Base-by-base conservation (phyloP, 2,888 invertebrate genomes). In the Drepana falcataria region DNA sequence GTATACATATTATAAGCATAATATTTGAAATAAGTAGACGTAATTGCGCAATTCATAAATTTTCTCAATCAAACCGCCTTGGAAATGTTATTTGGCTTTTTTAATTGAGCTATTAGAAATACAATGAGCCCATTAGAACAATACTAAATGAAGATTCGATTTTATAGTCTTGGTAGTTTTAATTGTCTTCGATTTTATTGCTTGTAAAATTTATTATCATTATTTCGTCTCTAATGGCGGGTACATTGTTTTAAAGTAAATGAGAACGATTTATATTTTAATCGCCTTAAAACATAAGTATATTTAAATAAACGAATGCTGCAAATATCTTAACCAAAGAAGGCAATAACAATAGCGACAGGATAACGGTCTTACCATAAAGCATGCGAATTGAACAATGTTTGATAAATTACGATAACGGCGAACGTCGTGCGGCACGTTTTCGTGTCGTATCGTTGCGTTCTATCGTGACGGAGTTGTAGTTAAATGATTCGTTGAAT, bases 21-120 rank as follows among this genome's bases (percentile, higher is more conserved):
- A 21, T 21, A 21, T 21, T 21, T 21, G 21, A 21, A 21, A 21
- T 21, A 21, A 21, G 21, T 21, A 21, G 21, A 21, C 21, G 21
- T 21, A 21, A 21, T 21, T 21, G 21, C 21, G 21, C 21, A 21
- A 21, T 21, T 21, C 21, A 21, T 21, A 21, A 21, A 21, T 21
- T 21, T 21, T 21, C 21, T 21, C 21, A 21, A 21, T 21, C 21
- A 21, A 21, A 21, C 21, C 21, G 21, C 21, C 21, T 21, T 21
- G 21, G 21, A 21, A 21, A 21, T 21, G 21, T 21, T 21, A 21
- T 21, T 21, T 49, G 33, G 21, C 33, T n/a, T 21, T 21, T 35
- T 5, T 48, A 52, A 58, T 53, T 48, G 37, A 47, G 49, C 44
- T 21, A 54, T 57, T 44, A 52, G 55, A 55, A 55, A 49, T 51